Evolutionary conservation across 1,140 invertebrate species (phyloP), one percentile per base, ranked within the genome.

Genomic region (Drosophila serrata): DNA sequence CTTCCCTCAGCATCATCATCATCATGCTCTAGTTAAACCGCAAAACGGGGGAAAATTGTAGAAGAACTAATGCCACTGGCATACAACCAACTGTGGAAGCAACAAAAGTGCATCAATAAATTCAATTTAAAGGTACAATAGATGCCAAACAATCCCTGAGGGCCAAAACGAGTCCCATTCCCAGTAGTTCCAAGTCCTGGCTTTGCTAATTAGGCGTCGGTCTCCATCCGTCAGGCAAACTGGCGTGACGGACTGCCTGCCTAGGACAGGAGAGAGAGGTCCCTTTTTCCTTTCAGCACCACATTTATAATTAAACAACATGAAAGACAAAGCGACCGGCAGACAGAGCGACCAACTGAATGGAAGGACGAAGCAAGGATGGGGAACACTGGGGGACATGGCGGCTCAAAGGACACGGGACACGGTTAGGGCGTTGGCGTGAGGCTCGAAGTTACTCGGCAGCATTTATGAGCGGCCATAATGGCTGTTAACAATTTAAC

Each of bases 401-500:
- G 8, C 29, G 29, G 8, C 29, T 49, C 58, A 60, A 60, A 53
- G 59, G 46, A 51, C n/a, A 31, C 58, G 12, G 43, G 5, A 9
- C n/a, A 15, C 19, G 5, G 40, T 3, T 0, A 6, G 19, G 24
- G 46, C 46, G 46, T n/a, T 27, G 24, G 63, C 64, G 74, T 58
- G 64, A 57, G 79, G 42, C 74, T 75, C 53, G 90, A 88, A 88
- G 85, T 88, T 88, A 40, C 67, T 81, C 84, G 84, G 63, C 86
- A 77, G 81, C 85, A 85, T 90, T 90, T 90, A 90, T 90, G 85
- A 90, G 86, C 85, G 74, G 75, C 81, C 85, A 79, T 90, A 81
- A 90, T 85, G 86, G 85, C 70, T 90, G 86, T 90, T 90, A 90
- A 90, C 85, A 90, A 90, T 90, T 90, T 90, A 90, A 90, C 86